Base-by-base conservation (phyloP, 2,113 vertebrate species). In the Bubo blakistoni region DNA sequence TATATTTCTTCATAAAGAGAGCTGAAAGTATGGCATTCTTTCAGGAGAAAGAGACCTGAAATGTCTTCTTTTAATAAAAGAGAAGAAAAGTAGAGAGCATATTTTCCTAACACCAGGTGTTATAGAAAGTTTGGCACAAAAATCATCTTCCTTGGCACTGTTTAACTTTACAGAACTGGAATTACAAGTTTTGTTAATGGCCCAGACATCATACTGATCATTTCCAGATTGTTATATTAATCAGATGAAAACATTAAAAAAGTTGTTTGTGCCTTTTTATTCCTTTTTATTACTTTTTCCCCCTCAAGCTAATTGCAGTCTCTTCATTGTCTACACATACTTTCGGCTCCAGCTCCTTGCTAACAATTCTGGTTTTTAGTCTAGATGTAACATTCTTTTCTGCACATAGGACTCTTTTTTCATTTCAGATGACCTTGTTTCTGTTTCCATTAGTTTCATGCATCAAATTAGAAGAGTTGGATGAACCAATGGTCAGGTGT, bases 81-180 rank as follows among this genome's bases (percentile, higher is more conserved):
- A 83, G 11, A 73, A 83, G 82, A 88, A 58, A 80, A 94, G 55
- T 34, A 79, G 27, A 81, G 93, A 90, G 10, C 52, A 54, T 91
- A 34, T 93, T 95, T 96, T 88, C 69, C 59, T 74, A 91, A 47
- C 52, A 81, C 77, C 49, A 92, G 72, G 86, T 96, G 49, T 81
- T 84, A 59, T 0, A 63, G 65, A 70, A 93, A 79, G 15, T 72
- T 89, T 94, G 70, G 81, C 86, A 87, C 25, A 81, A 94, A 94
- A 86, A 84, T 66, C 40, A 19, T 52, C 63, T 90, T 76, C 25
- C 26, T 74, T 91, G 91, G 80, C 73, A 51, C 32, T 61, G 65
- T 69, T 94, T 72, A 90, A 85, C 29, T 16, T 54, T 47, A 57
- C 42, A 93, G 72, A 83, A 71, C 32, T 47, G n/a, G 34, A 96